Base-by-base conservation (phyloP, 1,140 invertebrate species). In the Aplysia californica region DNA sequence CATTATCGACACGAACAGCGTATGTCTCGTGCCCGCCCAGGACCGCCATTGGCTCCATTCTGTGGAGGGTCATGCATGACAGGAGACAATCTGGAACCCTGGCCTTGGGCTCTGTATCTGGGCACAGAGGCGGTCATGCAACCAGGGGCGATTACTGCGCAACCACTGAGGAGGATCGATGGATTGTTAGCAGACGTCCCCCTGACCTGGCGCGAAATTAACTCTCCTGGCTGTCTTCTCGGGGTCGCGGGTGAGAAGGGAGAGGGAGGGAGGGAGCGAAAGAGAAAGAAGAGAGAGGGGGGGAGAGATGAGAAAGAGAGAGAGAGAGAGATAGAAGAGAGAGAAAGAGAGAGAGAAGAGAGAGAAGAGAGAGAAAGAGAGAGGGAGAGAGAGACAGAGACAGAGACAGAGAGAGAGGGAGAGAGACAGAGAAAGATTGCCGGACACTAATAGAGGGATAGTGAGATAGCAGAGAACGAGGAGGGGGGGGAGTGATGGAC, bases 191-290 rank as follows among this genome's bases (percentile, higher is more conserved):
- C 20, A n/a, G 26, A n/a, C n/a, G n/a, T n/a, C n/a, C n/a, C n/a
- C n/a, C n/a, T n/a, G n/a, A n/a, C n/a, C n/a, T n/a, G n/a, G n/a
- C n/a, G n/a, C n/a, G n/a, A n/a, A n/a, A n/a, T n/a, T n/a, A n/a
- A n/a, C n/a, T n/a, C n/a, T n/a, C n/a, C n/a, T n/a, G n/a, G n/a
- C n/a, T n/a, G n/a, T n/a, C n/a, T n/a, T n/a, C n/a, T n/a, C n/a
- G n/a, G 23, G 50, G 18, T n/a, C 4, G 33, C n/a, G 26, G 23
- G 33, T 18, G 10, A 44, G n/a, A 23, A 10, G 23, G 39, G 6
- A 56, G 44, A 72, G 0, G 33, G 55, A 72, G 41, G 58, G 69
- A 72, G 41, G 58, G 55, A 72, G 41, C 55, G 69, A 72, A n/a
- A 72, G 69, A 72, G 29, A 56, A 36, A 50, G 55, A 56, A 31